Evolutionary conservation across 2,797 vertebrate species (phyloP), one percentile per base, ranked within the genome.

Genomic region (Macrochelys suwanniensis): DNA sequence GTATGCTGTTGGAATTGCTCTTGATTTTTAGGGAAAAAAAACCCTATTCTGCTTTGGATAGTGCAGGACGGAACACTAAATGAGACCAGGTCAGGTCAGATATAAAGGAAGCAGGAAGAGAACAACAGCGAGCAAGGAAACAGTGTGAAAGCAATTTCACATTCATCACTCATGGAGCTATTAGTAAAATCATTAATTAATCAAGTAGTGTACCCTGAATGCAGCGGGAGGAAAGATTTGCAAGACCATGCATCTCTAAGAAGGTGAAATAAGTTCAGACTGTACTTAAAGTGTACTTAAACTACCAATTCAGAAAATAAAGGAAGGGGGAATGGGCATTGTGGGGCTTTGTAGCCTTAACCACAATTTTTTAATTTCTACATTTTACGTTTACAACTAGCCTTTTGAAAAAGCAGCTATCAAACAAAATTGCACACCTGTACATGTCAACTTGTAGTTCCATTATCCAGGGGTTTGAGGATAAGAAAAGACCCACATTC

Each of bases 31-130:
- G 74, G 85, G 96, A 95, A 97, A 95, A 85, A 96, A 89, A 96
- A 95, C 85, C 76, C 74, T 94, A 2, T 96, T 96, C 90, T 94
- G 90, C 80, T 88, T 90, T 31, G 56, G 68, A 26, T 76, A 76
- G 26, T 76, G 6, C 11, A 77, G 42, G 45, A 26, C 17, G 68
- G 49, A 71, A 92, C 87, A 81, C 77, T 89, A 96, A 88, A 88
- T 82, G 56, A 90, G 89, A 77, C 79, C 79, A 53, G 53, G 56
- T 93, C 1, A 4, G 92, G 87, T 95, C 87, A 95, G 81, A 90
- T 87, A 89, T 71, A 95, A 96, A 96, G 94, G 93, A 96, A 97
- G 92, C 94, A 95, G 95, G 96, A 97, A 97, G 53, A 93, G 88
- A 94, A 87, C 78, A 96, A 49, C 76, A 90, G 89, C 57, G 96